A percentile compares a stretch with the other conserved stretches of the same genome.
Evolutionary conservation across 2,113 vertebrate genomes (phyloP).

Genomic region (Dermatemys mawii): DNA sequence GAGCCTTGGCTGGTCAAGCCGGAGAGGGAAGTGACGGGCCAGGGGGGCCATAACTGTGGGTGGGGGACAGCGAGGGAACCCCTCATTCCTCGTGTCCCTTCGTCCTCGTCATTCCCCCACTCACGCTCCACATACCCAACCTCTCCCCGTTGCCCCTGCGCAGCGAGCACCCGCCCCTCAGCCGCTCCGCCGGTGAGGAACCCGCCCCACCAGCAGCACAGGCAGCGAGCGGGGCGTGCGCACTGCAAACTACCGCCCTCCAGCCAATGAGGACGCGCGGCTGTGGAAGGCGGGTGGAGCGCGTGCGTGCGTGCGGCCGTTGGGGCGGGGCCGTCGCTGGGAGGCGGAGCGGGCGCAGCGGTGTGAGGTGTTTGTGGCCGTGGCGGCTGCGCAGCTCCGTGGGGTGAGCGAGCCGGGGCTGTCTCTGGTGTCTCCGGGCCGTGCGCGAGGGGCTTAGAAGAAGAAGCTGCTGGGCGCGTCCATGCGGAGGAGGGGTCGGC

Average conservation of each 20-base stretch:
- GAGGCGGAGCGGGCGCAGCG: background rate
- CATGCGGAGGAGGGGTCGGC: background rate
- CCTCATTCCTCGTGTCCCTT: accelerated
- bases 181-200: too few species aligned
- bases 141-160: accelerated
- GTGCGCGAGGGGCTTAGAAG: too few species aligned
- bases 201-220: too few species aligned
- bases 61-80: accelerated
- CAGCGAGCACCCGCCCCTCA: background rate
- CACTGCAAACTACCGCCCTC: background rate
- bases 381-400: too few species aligned
- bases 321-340: background rate
- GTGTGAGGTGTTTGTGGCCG: background rate
- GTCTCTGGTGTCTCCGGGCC: background rate
- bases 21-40: too few species aligned
- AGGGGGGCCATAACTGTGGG: accelerated
- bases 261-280: background rate
- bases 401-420: background rate
- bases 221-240: too few species aligned
- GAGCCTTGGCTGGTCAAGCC: background rate
- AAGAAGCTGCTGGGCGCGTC: background rate
- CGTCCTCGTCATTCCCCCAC: too few species aligned
- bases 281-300: background rate
- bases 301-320: background rate
- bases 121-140: accelerated